Conservation (phyloP, 2,113 vertebrate genomes). For the Eidolon helvum region DNA sequence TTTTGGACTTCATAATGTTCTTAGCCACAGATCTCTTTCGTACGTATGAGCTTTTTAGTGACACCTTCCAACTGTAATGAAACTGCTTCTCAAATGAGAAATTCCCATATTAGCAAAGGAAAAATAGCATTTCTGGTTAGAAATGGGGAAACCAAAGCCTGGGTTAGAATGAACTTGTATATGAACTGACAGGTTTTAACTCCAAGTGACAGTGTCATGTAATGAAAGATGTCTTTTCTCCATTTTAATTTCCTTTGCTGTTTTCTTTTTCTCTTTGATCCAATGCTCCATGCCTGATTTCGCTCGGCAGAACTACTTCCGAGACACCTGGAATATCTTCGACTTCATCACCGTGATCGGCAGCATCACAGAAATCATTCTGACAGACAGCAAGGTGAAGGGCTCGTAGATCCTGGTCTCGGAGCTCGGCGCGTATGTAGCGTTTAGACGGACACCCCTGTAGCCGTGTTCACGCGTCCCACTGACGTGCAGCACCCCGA, state of each 20-base stretch:
- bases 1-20: neutral
- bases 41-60: neutral
- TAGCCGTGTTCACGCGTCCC: too few relatives aligned
- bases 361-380: slow-evolving; percentile 97
- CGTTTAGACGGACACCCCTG: too few relatives aligned
- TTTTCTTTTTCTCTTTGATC: neutral
- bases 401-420: neutral
- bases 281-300: neutral
- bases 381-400: slow-evolving; percentile 90
- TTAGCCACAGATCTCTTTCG: neutral
- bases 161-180: slow-evolving; percentile 38
- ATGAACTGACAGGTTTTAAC: slow-evolving; percentile 48
- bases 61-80: slow-evolving; percentile 33
- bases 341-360: slow-evolving; percentile 99
- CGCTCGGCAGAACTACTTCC: slow-evolving; percentile 94
- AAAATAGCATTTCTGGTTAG: neutral
- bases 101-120: slow-evolving; percentile 15
- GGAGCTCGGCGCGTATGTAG: neutral
- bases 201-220: slow-evolving; percentile 35
- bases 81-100: slow-evolving; percentile 36
- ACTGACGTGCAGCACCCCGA: neutral
- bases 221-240: slow-evolving; percentile 3
- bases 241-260: neutral
- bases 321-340: slow-evolving; percentile 99
- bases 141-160: slow-evolving; percentile 46